phyloP scores from a whole-genome alignment of 2,888 invertebrate species.

The Mactromeris polynyma region DNA sequence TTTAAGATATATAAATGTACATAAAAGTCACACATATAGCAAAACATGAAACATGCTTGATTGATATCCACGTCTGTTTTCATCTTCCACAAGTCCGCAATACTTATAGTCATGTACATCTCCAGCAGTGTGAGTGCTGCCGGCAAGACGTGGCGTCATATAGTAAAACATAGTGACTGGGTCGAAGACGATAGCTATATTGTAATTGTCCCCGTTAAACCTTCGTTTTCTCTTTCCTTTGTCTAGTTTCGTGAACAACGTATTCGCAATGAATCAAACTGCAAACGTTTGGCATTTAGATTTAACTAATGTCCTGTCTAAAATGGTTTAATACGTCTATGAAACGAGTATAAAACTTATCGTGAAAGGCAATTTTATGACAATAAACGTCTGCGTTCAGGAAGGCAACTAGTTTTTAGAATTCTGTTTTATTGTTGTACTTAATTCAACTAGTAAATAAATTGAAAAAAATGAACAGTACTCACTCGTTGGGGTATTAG shows the following conservation, averaged over 20 bases:
- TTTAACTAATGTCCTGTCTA: neutral
- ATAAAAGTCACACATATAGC: neutral
- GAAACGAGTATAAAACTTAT: neutral
- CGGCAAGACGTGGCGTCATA: neutral
- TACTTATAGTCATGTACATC: neutral
- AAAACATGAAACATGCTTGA: neutral
- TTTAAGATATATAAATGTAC: neutral
- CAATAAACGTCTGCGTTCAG: neutral
- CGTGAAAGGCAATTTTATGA: neutral
- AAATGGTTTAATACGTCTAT: neutral
- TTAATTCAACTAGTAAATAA: too few species aligned
- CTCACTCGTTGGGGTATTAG: too few species aligned
- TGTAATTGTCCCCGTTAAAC: constrained; percentile 4
- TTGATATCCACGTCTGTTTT: neutral
- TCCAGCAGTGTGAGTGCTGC: neutral
- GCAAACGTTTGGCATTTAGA: neutral
- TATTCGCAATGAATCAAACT: neutral
- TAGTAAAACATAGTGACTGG: neutral
- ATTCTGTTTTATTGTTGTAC: neutral
- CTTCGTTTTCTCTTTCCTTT: neutral
- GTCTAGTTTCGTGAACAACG: neutral
- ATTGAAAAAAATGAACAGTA: too few species aligned
- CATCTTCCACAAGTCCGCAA: neutral
- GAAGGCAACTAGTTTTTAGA: neutral
- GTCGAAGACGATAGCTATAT: neutral